A percentile compares a stretch with the other conserved stretches of the same genome.
Conservation (phyloP, 2,797 vertebrate genomes). For the Tamandua tetradactyla region DNA sequence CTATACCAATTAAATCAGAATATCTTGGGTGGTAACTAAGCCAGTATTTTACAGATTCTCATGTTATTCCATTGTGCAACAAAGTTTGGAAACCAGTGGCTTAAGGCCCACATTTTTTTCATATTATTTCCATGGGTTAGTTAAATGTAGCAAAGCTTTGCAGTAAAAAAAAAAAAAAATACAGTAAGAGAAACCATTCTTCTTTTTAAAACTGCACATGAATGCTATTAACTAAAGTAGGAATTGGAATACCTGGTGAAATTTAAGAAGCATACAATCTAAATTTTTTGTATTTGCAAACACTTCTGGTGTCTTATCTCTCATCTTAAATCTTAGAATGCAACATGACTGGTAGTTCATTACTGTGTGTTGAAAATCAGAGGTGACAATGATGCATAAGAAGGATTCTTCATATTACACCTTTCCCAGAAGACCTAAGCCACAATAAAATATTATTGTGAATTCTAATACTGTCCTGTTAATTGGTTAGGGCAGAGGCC, state of each 20-base stretch:
- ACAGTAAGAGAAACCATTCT: neutral
- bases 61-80: neutral
- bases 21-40: neutral
- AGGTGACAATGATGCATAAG: neutral
- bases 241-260: neutral
- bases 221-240: neutral
- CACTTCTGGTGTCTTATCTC: neutral
- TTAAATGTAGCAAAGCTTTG: neutral
- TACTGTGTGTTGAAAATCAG: neutral
- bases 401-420: neutral
- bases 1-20: neutral
- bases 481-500: neutral
- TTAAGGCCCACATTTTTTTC: neutral
- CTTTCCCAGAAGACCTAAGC: neutral
- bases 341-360: constrained; percentile 9
- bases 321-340: neutral
- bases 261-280: neutral
- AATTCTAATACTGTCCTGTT: neutral
- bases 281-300: neutral
- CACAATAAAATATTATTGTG: neutral
- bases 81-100: neutral
- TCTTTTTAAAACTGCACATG: neutral
- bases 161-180: neutral
- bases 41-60: neutral
- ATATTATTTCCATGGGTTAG: neutral